Evolutionary conservation across 2,113 vertebrate species (phyloP).

Genomic region (Cettia cetti): DNA sequence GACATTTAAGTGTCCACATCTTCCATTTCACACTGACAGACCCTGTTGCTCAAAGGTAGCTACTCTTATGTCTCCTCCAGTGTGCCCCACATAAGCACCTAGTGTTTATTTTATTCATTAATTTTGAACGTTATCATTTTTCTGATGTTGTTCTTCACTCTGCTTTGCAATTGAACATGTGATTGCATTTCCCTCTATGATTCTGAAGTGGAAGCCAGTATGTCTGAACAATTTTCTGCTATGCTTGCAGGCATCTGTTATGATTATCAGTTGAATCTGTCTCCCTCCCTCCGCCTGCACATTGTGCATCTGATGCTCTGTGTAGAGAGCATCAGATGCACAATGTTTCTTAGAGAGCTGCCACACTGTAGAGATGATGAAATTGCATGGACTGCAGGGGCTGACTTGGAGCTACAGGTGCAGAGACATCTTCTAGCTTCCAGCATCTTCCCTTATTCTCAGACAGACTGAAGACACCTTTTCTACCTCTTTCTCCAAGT

Average conservation of each 20-base stretch:
- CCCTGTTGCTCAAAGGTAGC: neutral
- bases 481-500: neutral
- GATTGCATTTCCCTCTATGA: neutral
- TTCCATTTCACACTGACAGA: neutral
- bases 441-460: neutral
- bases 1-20: neutral
- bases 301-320: neutral
- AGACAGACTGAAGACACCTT: neutral
- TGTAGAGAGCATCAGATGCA: too few species aligned
- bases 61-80: neutral
- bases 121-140: neutral
- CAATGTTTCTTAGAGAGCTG: neutral
- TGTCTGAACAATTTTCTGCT: neutral
- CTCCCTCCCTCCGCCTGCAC: neutral
- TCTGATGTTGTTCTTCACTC: neutral
- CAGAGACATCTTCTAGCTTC: neutral
- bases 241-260: neutral
- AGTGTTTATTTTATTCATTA: neutral
- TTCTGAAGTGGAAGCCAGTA: neutral
- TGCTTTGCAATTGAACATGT: neutral
- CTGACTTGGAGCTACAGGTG: neutral
- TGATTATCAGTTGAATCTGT: accelerated
- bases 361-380: neutral
- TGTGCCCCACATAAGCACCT: neutral
- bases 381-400: neutral